Conservation (phyloP, 2,797 vertebrate species). For the Molossus alvarezi region DNA sequence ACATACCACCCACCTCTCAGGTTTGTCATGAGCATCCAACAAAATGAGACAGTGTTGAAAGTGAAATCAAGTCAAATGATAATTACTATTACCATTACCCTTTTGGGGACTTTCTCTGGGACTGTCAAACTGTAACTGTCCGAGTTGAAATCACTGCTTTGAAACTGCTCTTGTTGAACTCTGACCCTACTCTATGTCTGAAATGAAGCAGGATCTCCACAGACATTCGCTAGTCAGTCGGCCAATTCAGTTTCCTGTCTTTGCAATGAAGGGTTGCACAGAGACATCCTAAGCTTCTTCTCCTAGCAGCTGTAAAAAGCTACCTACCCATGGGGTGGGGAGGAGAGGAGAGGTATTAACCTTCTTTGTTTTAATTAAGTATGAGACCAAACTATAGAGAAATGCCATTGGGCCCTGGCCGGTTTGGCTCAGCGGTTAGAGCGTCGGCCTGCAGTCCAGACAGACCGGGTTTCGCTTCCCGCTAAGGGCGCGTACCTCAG, state of each 20-base stretch:
- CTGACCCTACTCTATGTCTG: not conserved
- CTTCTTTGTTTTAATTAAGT: not conserved
- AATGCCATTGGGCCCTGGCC: not conserved
- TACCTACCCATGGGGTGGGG: not conserved
- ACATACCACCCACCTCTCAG: too few relatives aligned
- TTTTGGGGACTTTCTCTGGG: not conserved
- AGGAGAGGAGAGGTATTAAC: accelerated
- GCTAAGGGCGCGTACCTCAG: too few relatives aligned
- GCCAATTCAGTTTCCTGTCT: not conserved
- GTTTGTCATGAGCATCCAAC: not conserved
- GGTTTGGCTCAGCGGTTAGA: too few relatives aligned
- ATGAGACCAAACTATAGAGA: not conserved
- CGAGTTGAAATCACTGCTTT: not conserved
- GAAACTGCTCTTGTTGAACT: not conserved
- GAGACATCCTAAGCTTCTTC: not conserved
- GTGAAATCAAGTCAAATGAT: not conserved
- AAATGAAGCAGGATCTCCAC: not conserved
- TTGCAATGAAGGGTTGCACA: not conserved
- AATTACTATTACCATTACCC: not conserved
- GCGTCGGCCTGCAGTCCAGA: too few relatives aligned
- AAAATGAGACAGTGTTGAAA: not conserved
- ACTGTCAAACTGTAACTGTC: not conserved
- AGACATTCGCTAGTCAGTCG: not conserved
- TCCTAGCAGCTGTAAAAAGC: not conserved
- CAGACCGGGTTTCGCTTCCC: too few relatives aligned